Percentiles rank a stretch among this genome's conserved stretches.
These are phyloP conservation scores for Wiebesia pumilae DNA, from an alignment of 1,140 invertebrate genomes.

Conservation along the genomic window DNA sequence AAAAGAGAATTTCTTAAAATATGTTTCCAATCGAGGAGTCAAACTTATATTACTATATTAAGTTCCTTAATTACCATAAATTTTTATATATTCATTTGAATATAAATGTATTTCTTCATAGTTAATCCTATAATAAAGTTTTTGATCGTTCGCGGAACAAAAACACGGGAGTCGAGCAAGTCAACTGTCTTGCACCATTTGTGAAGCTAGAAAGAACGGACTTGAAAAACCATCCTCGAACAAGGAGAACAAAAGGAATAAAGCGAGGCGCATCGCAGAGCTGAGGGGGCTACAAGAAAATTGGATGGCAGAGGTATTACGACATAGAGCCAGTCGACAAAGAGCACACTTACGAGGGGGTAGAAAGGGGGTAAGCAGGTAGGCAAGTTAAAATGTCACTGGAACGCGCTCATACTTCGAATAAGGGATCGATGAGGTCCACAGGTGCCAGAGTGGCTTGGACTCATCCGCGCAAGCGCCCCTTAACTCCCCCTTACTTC, in stretches of 20 bases:
- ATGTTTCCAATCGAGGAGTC: no score
- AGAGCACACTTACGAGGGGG: background rate
- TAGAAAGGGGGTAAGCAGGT: background rate
- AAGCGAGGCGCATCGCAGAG: background rate
- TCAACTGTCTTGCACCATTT: background rate
- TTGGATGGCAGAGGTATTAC: conserved; percentile 18
- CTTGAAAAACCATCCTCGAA: background rate
- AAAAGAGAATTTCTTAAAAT: no score
- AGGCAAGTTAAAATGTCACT: conserved; percentile 56
- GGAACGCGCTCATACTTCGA: conserved; percentile 51
- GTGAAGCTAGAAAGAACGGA: background rate
- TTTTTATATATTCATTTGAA: no score
- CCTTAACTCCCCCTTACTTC: background rate
- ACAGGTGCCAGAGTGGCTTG: conserved; percentile 60
- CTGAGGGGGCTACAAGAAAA: conserved; percentile 16
- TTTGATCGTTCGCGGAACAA: no score
- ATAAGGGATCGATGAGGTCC: conserved; percentile 63
- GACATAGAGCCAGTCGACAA: background rate
- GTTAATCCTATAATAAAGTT: no score
- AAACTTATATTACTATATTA: no score
- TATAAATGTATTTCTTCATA: no score
- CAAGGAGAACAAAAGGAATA: background rate
- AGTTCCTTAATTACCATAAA: no score
- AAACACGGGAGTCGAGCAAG: background rate
- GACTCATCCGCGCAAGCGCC: conserved; percentile 61